These are phyloP conservation scores for Achlya flavicornis DNA, from an alignment of 2,888 invertebrate species.

Conservation along the genomic window DNA sequence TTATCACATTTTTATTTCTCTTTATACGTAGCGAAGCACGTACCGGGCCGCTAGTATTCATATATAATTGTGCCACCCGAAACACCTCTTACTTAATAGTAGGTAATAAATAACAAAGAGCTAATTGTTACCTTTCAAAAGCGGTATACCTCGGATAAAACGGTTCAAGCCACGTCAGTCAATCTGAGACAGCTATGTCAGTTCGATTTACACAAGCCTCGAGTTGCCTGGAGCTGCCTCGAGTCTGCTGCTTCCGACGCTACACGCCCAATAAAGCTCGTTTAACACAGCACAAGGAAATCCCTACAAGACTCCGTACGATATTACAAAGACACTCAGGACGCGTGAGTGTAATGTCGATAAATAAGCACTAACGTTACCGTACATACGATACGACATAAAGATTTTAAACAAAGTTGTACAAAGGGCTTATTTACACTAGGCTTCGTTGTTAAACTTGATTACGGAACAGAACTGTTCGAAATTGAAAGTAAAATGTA, in stretches of 20 bases:
- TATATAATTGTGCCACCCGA: no score
- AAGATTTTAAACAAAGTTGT: no score
- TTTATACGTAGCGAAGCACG: no score
- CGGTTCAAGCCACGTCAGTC: slow-evolving; percentile 71
- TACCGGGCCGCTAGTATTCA: no score
- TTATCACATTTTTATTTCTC: no score
- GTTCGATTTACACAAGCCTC: slow-evolving; percentile 70
- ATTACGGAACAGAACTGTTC: no score
- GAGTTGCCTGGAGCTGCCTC: slow-evolving; percentile 44
- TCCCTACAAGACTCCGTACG: slow-evolving; percentile 51
- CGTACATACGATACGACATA: slow-evolving; percentile 18
- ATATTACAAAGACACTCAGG: slow-evolving; percentile 43
- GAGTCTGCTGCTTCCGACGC: slow-evolving; percentile 52
- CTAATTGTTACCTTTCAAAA: slow-evolving; percentile 16
- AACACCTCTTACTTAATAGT: no score
- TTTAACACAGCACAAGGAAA: slow-evolving; percentile 61
- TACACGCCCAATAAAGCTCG: slow-evolving; percentile 72
- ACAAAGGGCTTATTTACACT: no score
- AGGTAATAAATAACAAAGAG: neutral
- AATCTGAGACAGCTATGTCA: slow-evolving; percentile 70
- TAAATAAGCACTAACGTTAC: slow-evolving; percentile 22
- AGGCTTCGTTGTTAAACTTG: no score
- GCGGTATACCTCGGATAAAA: slow-evolving; percentile 59
- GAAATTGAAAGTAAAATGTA: no score
- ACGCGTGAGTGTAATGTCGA: slow-evolving; percentile 15